phyloP scores from a whole-genome alignment of 2,888 invertebrate species.

The Oegoconia quadripuncta region DNA sequence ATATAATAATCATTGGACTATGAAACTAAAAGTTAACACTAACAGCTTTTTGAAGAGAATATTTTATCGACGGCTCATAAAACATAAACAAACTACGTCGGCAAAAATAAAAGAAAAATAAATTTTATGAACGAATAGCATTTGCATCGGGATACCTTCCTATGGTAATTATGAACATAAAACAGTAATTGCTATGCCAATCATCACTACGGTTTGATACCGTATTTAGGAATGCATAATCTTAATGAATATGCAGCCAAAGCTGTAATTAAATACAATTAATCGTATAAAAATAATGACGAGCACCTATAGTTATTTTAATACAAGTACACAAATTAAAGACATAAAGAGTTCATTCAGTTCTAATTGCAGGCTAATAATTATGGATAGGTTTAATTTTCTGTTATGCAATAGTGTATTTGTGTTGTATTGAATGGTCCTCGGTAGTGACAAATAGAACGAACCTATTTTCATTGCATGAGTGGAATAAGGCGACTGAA shows the following conservation, averaged over 20 bases:
- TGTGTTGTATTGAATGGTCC: no score
- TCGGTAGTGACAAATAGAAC: no score
- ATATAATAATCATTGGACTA: no score
- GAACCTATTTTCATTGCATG: no score
- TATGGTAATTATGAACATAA: slow-evolving; percentile 24
- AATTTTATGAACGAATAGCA: slow-evolving; percentile 24
- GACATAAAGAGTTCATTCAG: background rate
- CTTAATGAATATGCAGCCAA: background rate
- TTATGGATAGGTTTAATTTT: no score
- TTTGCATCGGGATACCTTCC: slow-evolving; percentile 32
- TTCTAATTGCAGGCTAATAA: no score
- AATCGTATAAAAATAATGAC: no score
- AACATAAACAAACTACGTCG: slow-evolving; percentile 17
- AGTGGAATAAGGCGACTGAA: no score
- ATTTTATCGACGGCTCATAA: background rate
- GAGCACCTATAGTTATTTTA: no score
- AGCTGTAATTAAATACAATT: no score
- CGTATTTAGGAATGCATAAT: background rate
- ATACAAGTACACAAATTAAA: no score
- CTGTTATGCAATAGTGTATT: no score
- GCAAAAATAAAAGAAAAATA: slow-evolving; percentile 16
- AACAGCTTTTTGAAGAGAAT: background rate
- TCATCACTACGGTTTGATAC: background rate
- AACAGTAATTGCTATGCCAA: slow-evolving; percentile 2
- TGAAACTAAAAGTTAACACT: background rate